Percentiles rank a stretch among this genome's conserved stretches.
phyloP scores from a whole-genome alignment of 2,888 invertebrate genomes.

The Drosophila tripunctata region DNA sequence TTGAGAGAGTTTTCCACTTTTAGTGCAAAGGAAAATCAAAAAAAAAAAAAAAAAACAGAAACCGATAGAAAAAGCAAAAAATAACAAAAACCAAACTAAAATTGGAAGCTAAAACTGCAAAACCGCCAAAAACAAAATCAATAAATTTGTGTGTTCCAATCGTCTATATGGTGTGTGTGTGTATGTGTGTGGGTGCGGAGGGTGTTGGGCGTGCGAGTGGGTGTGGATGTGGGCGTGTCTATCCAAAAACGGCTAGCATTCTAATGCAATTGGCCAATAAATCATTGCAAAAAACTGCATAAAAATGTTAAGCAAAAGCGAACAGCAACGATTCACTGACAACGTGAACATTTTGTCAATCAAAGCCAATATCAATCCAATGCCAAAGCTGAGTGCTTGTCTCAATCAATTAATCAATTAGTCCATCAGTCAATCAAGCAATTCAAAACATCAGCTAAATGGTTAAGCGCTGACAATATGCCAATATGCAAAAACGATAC shows the following conservation, averaged over 20 bases:
- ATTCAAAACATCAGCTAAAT: conserved; percentile 37
- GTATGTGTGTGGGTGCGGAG: not conserved
- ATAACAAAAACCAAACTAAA: conserved; percentile 27
- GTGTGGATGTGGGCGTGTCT: conserved; percentile 17
- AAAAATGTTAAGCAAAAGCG: conserved; percentile 39
- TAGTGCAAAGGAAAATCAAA: conserved; percentile 37
- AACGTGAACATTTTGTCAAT: conserved; percentile 34
- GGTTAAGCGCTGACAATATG: conserved; percentile 31
- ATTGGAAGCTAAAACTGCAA: conserved; percentile 42
- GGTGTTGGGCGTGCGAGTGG: not conserved
- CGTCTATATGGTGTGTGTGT: not conserved
- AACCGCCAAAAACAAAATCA: conserved; percentile 63
- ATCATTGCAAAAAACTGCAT: conserved; percentile 67
- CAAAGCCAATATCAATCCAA: conserved; percentile 37
- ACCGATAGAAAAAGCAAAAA: too few species aligned
- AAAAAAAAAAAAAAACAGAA: conserved; percentile 9
- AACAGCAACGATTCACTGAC: conserved; percentile 1
- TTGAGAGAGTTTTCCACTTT: conserved; percentile 12
- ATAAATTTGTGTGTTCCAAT: conserved; percentile 48
- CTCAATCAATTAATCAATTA: conserved; percentile 56
- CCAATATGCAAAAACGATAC: conserved; percentile 4
- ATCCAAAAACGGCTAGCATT: conserved; percentile 31
- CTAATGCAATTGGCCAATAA: conserved; percentile 73
- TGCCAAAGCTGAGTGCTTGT: conserved; percentile 21
- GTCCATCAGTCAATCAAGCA: conserved; percentile 48